phyloP scores from a whole-genome alignment of 2,888 invertebrate genomes.

The Drosophila birchii region DNA sequence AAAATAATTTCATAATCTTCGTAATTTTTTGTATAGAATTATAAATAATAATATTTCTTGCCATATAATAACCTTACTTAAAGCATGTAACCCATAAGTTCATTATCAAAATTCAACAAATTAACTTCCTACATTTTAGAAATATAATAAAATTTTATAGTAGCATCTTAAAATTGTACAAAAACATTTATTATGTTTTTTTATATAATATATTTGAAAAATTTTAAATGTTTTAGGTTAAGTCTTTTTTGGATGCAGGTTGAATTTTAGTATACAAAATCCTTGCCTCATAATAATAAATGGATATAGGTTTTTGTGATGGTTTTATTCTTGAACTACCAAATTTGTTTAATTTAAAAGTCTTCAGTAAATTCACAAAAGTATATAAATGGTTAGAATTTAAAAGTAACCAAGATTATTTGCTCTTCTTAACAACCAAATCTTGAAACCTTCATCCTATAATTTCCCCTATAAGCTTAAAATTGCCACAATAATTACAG shows the following conservation, averaged over 20 bases:
- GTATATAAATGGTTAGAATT: background rate
- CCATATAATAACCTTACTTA: background rate
- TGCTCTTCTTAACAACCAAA: background rate
- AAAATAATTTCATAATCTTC: too few relatives aligned
- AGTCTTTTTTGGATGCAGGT: background rate
- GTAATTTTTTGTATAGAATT: background rate
- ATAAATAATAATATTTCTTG: background rate
- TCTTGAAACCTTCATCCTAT: background rate
- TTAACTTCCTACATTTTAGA: background rate
- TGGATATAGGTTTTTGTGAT: too few relatives aligned
- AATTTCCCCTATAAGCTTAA: background rate
- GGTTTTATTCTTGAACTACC: too few relatives aligned
- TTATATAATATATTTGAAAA: background rate
- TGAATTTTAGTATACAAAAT: background rate
- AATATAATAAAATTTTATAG: background rate
- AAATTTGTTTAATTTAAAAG: background rate
- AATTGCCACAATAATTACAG: background rate
- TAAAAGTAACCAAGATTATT: too few relatives aligned
- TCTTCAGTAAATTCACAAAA: background rate
- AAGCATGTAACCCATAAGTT: background rate
- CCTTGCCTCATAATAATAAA: too few relatives aligned
- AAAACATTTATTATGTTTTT: background rate
- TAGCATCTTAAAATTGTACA: background rate
- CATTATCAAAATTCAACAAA: background rate
- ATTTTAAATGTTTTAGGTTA: background rate